A percentile compares a stretch with the other conserved stretches of the same genome.
Conservation (phyloP, 1,140 invertebrate genomes). For the Manduca sexta region DNA sequence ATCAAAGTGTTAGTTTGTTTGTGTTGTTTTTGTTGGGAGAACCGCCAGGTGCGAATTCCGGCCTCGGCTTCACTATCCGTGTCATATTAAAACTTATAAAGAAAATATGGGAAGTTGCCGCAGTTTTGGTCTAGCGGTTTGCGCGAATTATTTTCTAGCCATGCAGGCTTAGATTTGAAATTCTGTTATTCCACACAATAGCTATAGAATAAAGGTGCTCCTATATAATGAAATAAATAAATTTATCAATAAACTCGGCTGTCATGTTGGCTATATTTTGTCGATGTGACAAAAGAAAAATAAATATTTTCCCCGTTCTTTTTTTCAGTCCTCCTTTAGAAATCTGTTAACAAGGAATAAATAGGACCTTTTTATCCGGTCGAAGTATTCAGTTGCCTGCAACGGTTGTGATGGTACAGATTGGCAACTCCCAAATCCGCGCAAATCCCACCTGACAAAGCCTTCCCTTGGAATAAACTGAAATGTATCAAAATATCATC, state of each 20-base stretch:
- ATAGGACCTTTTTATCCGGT: slow-evolving; percentile 43
- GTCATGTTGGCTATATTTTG: slow-evolving; percentile 10
- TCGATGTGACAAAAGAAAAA: slow-evolving; percentile 13
- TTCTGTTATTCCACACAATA: too few relatives aligned
- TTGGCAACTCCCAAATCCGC: slow-evolving; percentile 55
- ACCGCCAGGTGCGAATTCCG: too few relatives aligned
- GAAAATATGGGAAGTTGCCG: too few relatives aligned
- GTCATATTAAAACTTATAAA: too few relatives aligned
- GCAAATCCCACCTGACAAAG: slow-evolving; percentile 47
- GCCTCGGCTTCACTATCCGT: too few relatives aligned
- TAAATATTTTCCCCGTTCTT: slow-evolving; percentile 19
- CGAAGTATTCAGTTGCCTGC: slow-evolving; percentile 46
- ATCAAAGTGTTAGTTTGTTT: slow-evolving; percentile 10
- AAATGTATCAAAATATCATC: slow-evolving; percentile 45
- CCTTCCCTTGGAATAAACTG: slow-evolving; percentile 43
- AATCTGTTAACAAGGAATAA: slow-evolving; percentile 48
- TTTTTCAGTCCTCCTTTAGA: slow-evolving; percentile 30
- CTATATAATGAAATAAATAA: background rate
- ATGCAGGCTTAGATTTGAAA: too few relatives aligned
- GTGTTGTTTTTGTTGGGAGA: too few relatives aligned
- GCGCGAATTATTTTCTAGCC: too few relatives aligned
- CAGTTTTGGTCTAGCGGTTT: too few relatives aligned
- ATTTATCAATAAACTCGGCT: slow-evolving; percentile 1
- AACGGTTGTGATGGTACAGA: slow-evolving; percentile 44
- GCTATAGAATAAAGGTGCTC: background rate